phyloP scores from a whole-genome alignment of 2,113 vertebrate species.

The Sapajus apella region DNA sequence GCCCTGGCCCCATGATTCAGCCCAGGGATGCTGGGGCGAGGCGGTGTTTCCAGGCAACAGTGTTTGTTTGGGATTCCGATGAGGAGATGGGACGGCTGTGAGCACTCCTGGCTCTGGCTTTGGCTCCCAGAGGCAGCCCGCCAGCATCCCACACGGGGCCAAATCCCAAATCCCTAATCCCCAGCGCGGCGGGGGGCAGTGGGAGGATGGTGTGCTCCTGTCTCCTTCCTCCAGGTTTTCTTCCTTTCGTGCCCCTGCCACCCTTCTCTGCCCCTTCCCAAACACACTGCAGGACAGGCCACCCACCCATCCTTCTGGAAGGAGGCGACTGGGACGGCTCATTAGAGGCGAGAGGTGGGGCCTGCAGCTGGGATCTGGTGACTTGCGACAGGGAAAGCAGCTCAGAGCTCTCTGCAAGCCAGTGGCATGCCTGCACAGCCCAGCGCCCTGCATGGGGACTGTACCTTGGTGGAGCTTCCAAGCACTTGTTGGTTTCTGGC shows the following conservation, averaged over 20 bases:
- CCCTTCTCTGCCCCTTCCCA: background rate
- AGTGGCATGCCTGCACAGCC: background rate
- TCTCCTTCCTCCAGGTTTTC: background rate
- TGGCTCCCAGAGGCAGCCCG: constrained; percentile 17
- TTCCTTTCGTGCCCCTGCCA: too few relatives aligned
- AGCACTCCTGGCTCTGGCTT: constrained; percentile 43
- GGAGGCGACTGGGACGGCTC: background rate
- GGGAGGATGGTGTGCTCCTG: background rate
- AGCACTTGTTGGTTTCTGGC: background rate
- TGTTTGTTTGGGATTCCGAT: constrained; percentile 70
- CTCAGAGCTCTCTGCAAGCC: accelerated
- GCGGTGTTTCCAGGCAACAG: constrained; percentile 59
- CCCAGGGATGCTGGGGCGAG: background rate
- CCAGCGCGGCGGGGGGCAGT: background rate
- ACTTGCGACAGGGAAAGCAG: background rate
- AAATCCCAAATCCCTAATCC: background rate
- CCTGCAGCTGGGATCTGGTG: background rate
- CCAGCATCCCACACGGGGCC: constrained; percentile 58
- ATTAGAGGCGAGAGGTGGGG: background rate
- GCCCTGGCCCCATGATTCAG: background rate
- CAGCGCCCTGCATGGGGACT: background rate
- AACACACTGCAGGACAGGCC: too few relatives aligned
- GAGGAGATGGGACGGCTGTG: constrained; percentile 62
- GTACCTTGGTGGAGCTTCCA: background rate
- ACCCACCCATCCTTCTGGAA: background rate